Base-by-base conservation (phyloP, 2,888 invertebrate genomes). In the Drosophila kokeensis region DNA sequence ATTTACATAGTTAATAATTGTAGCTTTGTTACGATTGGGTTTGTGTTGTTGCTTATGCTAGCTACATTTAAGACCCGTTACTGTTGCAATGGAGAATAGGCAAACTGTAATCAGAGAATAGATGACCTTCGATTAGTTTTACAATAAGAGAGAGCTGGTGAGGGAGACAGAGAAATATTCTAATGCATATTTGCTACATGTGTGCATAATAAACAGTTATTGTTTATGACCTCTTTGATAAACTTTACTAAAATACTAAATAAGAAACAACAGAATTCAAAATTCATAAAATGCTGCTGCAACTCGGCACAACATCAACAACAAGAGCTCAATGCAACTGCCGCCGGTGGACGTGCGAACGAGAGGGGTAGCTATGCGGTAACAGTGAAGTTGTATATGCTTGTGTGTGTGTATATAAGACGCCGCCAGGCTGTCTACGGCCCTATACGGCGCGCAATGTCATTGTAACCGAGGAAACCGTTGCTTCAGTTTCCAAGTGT, bases 391-490 rank as follows among this genome's bases (percentile, higher is more conserved):
- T 87, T 81, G 70, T 65, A 61, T 69, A 63, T 64, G 40, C 40
- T n/a, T 69, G 49, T 65, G 64, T 60, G 42, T 63, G 45, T 67
- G 71, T 61, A 69, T 69, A 66, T 63, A 60, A 72, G 71, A 69
- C 60, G 85, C 73, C 90, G 90, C 90, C 88, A 90, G 81, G 81
- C 86, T 76, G 87, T 86, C 86, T 83, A 76, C 79, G 73, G 75
- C 69, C 71, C 73, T 77, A 75, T 79, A 82, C 85, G 82, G 78
- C 74, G 82, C 59, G 69, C 82, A 85, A 80, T 83, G 83, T 80
- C 83, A 83, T 76, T 82, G 83, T 83, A 83, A 82, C 83, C 79
- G 76, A 77, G 76, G 86, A 88, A 90, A 79, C 89, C 76, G 77
- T 76, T 87, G 73, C 77, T 70, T 65, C 61, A 57, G 53, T 70